Evolutionary conservation across 2,797 vertebrate genomes (phyloP).

Genomic region (Streptopelia turtur): DNA sequence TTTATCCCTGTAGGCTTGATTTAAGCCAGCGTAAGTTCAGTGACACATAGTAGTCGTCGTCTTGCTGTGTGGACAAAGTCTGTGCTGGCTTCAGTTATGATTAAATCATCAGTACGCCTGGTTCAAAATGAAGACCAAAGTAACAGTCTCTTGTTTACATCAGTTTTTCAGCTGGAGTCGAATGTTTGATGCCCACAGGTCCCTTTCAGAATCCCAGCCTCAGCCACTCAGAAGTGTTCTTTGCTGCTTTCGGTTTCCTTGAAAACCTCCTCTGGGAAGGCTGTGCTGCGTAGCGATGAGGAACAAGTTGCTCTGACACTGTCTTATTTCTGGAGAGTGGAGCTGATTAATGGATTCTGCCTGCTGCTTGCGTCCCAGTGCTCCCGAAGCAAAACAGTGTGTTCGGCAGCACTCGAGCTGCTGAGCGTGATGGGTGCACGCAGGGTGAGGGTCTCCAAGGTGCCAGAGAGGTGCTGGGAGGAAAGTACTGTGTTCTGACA

Average conservation of each 20-base stretch:
- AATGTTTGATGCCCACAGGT: background rate
- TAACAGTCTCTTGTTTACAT: background rate
- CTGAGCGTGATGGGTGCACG: accelerated
- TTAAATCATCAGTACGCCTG: background rate
- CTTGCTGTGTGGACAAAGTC: background rate
- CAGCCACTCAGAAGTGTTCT: background rate
- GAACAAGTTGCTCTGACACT: background rate
- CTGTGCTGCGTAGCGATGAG: slow-evolving; percentile 4
- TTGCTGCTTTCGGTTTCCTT: slow-evolving; percentile 1
- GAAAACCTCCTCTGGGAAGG: background rate
- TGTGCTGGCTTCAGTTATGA: background rate
- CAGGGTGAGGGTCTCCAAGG: background rate
- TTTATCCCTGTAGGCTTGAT: background rate
- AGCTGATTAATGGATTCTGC: slow-evolving; percentile 14
- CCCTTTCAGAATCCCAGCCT: background rate
- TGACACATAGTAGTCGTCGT: accelerated
- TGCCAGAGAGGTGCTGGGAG: background rate
- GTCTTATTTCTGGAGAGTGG: slow-evolving; percentile 7
- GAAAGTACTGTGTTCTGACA: background rate
- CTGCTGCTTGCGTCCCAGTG: background rate
- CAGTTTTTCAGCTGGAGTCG: background rate
- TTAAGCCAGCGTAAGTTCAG: background rate
- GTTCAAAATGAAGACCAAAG: background rate
- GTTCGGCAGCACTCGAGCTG: background rate
- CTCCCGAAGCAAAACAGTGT: background rate